These are phyloP conservation scores for Spisula subtruncata DNA, from an alignment of 2,888 invertebrate genomes.

Conservation along the genomic window DNA sequence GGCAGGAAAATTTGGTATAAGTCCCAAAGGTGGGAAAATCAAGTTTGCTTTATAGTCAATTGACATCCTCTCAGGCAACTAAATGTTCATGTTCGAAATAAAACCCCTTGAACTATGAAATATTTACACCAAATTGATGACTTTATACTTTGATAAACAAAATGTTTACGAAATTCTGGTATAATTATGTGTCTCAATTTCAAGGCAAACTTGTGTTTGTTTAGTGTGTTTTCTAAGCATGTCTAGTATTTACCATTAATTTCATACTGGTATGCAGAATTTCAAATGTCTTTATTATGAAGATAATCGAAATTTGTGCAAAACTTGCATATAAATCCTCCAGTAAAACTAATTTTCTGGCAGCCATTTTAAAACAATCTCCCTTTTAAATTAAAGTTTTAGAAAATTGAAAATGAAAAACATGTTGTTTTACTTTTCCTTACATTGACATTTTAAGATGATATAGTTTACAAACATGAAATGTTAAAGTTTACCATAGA, in stretches of 20 bases:
- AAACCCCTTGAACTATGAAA: no score
- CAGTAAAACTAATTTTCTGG: background rate
- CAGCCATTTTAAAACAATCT: background rate
- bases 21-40: no score
- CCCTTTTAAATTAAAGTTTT: background rate
- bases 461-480: background rate
- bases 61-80: no score
- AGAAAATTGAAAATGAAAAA: conserved; percentile 16
- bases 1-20: no score
- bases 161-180: background rate
- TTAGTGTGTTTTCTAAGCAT: no score
- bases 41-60: no score
- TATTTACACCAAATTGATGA: no score
- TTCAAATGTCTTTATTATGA: background rate
- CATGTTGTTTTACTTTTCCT: background rate
- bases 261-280: background rate
- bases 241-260: no score
- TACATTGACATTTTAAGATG: conserved; percentile 9
- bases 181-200: no score
- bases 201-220: no score
- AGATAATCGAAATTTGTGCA: background rate
- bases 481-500: background rate
- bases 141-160: no score
- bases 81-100: no score
- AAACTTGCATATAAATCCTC: background rate